Percentiles rank a stretch among this genome's conserved stretches.
Evolutionary conservation across 1,140 invertebrate genomes (phyloP).

Genomic region (Microplitis demolitor): DNA sequence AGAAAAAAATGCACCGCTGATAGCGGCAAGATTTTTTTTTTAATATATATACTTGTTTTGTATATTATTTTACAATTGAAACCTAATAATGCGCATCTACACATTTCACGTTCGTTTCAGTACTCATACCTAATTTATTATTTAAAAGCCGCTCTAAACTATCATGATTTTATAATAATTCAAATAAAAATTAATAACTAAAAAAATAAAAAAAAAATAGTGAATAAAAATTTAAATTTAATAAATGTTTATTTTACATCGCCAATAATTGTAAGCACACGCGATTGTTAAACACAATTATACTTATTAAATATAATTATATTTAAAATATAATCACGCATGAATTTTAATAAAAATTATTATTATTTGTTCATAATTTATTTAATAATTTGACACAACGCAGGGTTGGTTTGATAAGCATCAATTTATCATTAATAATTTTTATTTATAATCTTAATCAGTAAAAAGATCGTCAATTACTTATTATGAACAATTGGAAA

Average conservation of each 20-base stretch:
- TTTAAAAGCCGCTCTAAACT: constrained; percentile 45
- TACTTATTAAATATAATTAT: neutral
- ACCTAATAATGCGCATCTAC: constrained; percentile 19
- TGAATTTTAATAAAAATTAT: constrained; percentile 9
- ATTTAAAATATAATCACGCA: neutral
- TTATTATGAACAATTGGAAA: constrained; percentile 50
- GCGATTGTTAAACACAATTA: neutral
- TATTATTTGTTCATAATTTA: constrained; percentile 36
- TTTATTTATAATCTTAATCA: constrained; percentile 40
- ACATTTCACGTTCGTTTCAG: constrained; percentile 13
- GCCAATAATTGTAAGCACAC: neutral
- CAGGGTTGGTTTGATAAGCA: constrained; percentile 50
- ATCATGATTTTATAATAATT: neutral
- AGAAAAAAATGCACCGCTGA: neutral
- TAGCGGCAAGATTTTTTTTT: neutral
- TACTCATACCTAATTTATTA: constrained; percentile 22
- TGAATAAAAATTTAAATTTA: constrained; percentile 46
- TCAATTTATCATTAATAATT: constrained; percentile 36
- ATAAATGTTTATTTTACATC: constrained; percentile 23
- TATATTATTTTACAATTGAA: constrained; percentile 15
- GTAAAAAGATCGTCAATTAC: constrained; percentile 53
- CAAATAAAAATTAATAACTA: constrained; percentile 50
- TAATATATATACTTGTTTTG: neutral
- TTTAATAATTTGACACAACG: constrained; percentile 53
- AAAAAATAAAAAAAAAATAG: constrained; percentile 11